These are phyloP conservation scores for Coturnix japonica DNA, from an alignment of 2,113 vertebrate genomes.

Conservation along the genomic window DNA sequence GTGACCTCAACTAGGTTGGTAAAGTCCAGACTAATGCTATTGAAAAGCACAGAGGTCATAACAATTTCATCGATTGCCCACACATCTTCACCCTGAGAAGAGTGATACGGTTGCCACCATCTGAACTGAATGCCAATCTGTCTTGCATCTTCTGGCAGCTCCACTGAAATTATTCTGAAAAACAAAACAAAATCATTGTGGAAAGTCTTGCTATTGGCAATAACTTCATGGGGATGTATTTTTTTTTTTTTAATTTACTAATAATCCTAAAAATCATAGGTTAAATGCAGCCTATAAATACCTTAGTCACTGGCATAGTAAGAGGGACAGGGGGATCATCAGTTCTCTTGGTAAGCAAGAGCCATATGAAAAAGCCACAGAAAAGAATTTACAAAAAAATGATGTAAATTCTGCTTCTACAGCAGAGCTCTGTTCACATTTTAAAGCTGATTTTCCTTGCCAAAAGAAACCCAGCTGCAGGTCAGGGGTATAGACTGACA, in stretches of 20 bases:
- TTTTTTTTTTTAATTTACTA: not conserved
- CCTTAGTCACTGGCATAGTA: not conserved
- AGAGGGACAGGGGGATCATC: not conserved
- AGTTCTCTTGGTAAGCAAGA: not conserved
- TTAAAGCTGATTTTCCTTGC: not conserved
- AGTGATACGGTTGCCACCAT: constrained; percentile 99
- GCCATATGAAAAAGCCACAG: not conserved
- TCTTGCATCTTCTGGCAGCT: constrained; percentile 90
- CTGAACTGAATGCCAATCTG: constrained; percentile 96
- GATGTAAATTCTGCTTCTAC: not conserved
- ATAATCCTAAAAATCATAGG: not conserved
- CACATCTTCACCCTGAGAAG: constrained; percentile 92
- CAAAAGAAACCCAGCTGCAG: not conserved
- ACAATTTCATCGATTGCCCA: constrained; percentile 98
- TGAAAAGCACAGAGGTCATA: constrained; percentile 97
- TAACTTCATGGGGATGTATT: not conserved
- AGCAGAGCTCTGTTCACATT: not conserved
- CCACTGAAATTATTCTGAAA: constrained; percentile 93
- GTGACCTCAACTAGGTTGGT: constrained; percentile 96
- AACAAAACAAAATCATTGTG: not conserved
- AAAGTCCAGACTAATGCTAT: constrained; percentile 97
- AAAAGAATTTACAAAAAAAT: not conserved
- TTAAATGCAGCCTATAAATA: not conserved
- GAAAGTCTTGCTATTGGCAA: not conserved
- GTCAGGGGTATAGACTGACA: not conserved